Evolutionary conservation across 92 coral and sea anemone species (phyloP), one percentile per base, ranked within the genome.

Genomic region (Muricea muricata): DNA sequence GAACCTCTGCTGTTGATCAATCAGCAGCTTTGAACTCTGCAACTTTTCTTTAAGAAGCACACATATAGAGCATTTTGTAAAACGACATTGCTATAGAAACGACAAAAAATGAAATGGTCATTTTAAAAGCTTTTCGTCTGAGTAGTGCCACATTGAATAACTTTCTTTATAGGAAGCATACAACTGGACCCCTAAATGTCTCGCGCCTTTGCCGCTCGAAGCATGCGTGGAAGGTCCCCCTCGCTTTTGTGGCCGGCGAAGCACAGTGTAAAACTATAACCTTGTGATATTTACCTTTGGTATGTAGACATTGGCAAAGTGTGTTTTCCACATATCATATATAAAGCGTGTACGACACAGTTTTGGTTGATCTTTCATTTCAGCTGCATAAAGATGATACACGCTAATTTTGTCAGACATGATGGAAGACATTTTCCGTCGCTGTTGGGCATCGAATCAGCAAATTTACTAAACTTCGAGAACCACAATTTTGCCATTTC

Each of bases 391-490:
- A 21, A 90, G 58, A 12, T 41, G 26, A 30, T 75, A 67, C 0
- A 89, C 75, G 86, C 65, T 6, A 72, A 20, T 20, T 86, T 90
- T 21, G 84, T 54, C 13, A 86, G 45, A 46, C 90, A 86, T n/a
- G 88, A 81, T 0, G 83, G 87, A 1, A 86, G 66, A 17, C 82
- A 74, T 39, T 54, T 55, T 0, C 69, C 23, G 12, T 74, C 81
- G 23, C 68, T 75, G 47, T 75, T 87, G 0, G 93, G 91, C 93
- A 87, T 86, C 1, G 82, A 63, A 85, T 87, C 87, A 5, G 90
- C 87, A 79, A 57, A 80, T 6, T 81, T 73, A 5, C 47, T 75
- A 73, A 80, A 87, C 32, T 82, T 87, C 20, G 63, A 47, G 45
- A 87, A 81, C 90, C 87, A 87, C 13, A 65, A n/a, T 66, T 68